These are phyloP conservation scores for Candidula unifasciata DNA, from an alignment of 2,888 invertebrate species.

Conservation along the genomic window DNA sequence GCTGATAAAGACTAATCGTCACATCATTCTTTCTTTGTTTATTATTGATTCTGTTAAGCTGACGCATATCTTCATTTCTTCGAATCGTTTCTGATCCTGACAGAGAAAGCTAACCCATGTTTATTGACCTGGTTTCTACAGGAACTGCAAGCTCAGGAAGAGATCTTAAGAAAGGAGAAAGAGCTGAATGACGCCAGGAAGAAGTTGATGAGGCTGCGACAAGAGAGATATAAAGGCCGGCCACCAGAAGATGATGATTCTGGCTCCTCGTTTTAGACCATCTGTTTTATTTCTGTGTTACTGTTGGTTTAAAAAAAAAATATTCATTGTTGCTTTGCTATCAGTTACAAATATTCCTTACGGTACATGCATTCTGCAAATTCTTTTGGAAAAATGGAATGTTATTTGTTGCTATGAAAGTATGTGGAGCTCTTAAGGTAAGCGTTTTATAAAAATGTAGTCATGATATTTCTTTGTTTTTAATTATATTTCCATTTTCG, in stretches of 20 bases:
- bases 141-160: conserved; percentile 79
- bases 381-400: not conserved
- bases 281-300: not conserved
- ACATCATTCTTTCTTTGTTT: too few species aligned
- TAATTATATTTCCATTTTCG: too few species aligned
- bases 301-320: too few species aligned
- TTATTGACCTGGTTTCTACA: conserved; percentile 52
- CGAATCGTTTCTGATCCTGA: too few species aligned
- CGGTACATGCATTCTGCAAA: not conserved
- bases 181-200: conserved; percentile 95
- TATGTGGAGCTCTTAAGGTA: too few species aligned
- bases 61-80: too few species aligned
- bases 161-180: conserved; percentile 93
- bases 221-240: conserved; percentile 86
- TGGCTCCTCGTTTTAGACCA: conserved; percentile 53
- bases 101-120: too few species aligned
- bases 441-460: too few species aligned
- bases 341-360: not conserved
- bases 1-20: too few species aligned
- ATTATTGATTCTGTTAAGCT: too few species aligned
- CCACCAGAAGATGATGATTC: conserved; percentile 64
- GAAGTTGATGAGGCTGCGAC: conserved; percentile 91
- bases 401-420: not conserved
- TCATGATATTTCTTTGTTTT: too few species aligned
- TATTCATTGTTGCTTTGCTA: not conserved